These are phyloP conservation scores for Pelmatolapia mariae DNA, from an alignment of 2,113 vertebrate species.

Conservation along the genomic window DNA sequence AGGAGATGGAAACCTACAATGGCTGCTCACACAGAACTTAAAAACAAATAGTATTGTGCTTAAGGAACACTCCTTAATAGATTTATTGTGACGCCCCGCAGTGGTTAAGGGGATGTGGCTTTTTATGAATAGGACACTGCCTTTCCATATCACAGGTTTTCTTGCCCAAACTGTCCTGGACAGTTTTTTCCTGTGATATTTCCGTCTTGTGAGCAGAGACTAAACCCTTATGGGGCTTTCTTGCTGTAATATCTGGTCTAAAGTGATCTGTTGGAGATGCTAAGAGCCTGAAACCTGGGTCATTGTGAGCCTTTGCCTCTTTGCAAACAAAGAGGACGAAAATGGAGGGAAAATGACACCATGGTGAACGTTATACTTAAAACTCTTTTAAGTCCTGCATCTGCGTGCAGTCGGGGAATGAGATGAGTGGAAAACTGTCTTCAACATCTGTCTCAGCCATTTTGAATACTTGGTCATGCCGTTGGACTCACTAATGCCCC, in stretches of 20 bases:
- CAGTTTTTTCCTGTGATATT: neutral
- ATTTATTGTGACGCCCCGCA: neutral
- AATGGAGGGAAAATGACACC: neutral
- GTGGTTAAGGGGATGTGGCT: neutral
- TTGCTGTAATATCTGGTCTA: rapidly evolving
- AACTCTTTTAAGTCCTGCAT: neutral
- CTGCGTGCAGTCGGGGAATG: neutral
- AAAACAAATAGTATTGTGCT: neutral
- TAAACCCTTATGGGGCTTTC: neutral
- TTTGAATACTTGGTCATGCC: neutral
- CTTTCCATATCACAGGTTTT: neutral
- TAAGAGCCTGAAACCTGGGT: neutral
- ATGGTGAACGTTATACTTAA: neutral
- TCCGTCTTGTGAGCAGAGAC: neutral
- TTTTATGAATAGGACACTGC: rapidly evolving
- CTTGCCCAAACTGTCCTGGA: too few relatives aligned
- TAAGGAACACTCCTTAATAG: neutral
- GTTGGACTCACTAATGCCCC: neutral
- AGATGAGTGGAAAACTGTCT: neutral
- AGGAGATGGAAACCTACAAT: neutral
- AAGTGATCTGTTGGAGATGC: rapidly evolving
- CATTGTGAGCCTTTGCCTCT: neutral
- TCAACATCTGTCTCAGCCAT: neutral
- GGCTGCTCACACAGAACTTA: neutral
- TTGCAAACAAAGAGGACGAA: rapidly evolving